Evolutionary conservation across 2,113 vertebrate genomes (phyloP).

Genomic region (Semnornis frantzii): DNA sequence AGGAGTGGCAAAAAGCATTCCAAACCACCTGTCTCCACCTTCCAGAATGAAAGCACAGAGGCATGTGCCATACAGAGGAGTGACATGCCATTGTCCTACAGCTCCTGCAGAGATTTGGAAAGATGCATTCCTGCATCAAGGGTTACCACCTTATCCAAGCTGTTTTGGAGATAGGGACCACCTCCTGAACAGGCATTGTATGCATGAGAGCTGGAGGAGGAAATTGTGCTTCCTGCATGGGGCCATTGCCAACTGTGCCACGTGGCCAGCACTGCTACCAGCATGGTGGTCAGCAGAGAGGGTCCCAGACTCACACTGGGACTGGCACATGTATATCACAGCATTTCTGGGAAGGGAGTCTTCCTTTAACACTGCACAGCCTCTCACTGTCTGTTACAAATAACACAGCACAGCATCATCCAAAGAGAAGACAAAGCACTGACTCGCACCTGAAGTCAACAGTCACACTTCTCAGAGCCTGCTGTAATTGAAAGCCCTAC

Average conservation of each 20-base stretch:
- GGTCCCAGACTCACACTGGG: neutral
- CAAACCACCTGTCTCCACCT: neutral
- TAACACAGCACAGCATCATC: neutral
- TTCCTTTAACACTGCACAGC: neutral
- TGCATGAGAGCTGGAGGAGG: neutral
- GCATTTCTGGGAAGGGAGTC: neutral
- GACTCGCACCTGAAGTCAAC: neutral
- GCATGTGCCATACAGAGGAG: neutral
- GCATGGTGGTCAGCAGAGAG: neutral
- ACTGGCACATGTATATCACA: neutral
- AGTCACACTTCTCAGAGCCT: neutral
- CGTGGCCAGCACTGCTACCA: neutral
- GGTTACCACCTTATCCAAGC: neutral
- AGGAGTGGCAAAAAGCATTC: neutral
- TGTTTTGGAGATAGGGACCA: neutral
- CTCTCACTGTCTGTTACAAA: neutral
- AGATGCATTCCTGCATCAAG: neutral
- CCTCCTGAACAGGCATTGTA: neutral
- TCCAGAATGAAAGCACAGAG: accelerated
- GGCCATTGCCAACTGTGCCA: neutral
- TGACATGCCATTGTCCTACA: neutral
- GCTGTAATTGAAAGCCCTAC: neutral
- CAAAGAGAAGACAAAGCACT: neutral
- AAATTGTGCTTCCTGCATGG: neutral
- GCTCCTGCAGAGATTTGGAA: neutral